Percentiles rank a stretch among this genome's conserved stretches.
These are phyloP conservation scores for Cyclura pinguis DNA, from an alignment of 2,797 vertebrate species.

Conservation along the genomic window DNA sequence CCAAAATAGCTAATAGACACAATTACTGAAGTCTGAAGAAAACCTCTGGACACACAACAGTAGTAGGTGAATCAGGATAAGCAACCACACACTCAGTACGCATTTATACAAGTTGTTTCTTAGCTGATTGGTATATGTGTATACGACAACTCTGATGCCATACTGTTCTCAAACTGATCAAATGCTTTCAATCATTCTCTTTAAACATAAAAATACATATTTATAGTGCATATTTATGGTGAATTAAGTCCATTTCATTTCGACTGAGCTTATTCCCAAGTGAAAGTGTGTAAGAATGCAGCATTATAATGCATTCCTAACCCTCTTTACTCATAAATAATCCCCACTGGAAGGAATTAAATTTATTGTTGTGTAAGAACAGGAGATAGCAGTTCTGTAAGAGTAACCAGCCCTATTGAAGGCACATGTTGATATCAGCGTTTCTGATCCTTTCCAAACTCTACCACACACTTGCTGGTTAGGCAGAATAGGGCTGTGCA, in stretches of 20 bases:
- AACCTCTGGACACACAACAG: neutral
- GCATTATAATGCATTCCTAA: no score
- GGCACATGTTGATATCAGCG: no score
- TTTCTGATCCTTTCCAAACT: no score
- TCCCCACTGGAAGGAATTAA: no score
- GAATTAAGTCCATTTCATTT: neutral
- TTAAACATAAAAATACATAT: neutral
- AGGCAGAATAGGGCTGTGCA: no score
- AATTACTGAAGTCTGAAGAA: neutral
- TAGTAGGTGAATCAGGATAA: neutral
- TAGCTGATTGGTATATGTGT: neutral
- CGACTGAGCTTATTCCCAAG: neutral
- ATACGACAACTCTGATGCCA: neutral
- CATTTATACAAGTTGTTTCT: neutral
- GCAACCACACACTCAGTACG: neutral
- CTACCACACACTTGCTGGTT: no score
- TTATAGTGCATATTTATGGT: neutral
- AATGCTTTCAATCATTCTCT: neutral
- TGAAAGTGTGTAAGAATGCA: neutral
- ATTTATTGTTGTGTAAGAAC: no score
- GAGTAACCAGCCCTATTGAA: no score
- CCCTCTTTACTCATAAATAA: no score
- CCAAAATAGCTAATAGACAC: neutral
- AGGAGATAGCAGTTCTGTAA: no score
- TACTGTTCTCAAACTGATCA: no score